These are phyloP conservation scores for Alentia gelatinosa DNA, from an alignment of 2,888 invertebrate species.

Conservation along the genomic window DNA sequence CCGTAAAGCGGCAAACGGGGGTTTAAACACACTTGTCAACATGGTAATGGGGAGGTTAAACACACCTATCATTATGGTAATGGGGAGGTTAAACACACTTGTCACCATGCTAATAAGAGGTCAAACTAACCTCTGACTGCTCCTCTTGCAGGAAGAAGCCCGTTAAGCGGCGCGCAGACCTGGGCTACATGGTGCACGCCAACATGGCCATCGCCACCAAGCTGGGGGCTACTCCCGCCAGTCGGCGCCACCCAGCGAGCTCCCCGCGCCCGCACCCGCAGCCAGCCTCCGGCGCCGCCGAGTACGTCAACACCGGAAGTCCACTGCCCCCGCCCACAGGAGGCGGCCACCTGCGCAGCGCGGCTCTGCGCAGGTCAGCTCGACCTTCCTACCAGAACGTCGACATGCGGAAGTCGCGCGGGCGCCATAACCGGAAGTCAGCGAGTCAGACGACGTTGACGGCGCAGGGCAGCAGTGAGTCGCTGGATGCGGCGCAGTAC, in stretches of 20 bases:
- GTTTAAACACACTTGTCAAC: no score
- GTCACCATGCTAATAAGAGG: no score
- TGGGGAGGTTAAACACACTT: no score
- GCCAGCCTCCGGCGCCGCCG: no score
- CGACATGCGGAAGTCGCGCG: not conserved
- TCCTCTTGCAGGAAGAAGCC: not conserved
- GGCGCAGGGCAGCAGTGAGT: not conserved
- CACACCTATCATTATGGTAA: no score
- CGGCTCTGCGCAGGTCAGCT: not conserved
- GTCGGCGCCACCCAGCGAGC: not conserved
- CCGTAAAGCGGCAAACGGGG: no score
- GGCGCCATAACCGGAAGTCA: not conserved
- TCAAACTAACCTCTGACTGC: no score
- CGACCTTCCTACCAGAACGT: not conserved
- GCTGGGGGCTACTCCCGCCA: not conserved
- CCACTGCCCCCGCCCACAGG: not conserved
- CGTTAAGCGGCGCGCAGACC: not conserved
- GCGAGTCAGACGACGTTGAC: conserved; percentile 4
- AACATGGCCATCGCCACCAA: conserved; percentile 14
- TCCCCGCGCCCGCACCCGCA: not conserved
- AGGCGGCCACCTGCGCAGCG: not conserved
- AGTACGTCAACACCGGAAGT: not conserved
- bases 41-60: no score
- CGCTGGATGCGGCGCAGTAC: not conserved
- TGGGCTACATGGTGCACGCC: conserved; percentile 23